Evolutionary conservation across 1,140 invertebrate species (phyloP), one percentile per base, ranked within the genome.

Genomic region (Ceratitis capitata): DNA sequence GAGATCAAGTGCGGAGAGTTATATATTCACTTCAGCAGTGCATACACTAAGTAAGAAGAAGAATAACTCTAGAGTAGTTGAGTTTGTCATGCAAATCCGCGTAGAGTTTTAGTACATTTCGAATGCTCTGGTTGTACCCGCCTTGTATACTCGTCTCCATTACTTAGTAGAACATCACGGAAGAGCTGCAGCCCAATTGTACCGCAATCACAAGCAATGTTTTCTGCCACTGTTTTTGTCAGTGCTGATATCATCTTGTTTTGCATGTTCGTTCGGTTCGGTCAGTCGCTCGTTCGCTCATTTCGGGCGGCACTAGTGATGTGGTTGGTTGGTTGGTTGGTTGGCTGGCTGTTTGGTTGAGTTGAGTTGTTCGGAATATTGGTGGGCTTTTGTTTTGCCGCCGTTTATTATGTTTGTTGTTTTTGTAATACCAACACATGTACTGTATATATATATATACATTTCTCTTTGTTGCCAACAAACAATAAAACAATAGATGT

Each of bases 161-260:
- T n/a, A n/a, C n/a, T n/a, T n/a, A n/a, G n/a, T n/a, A n/a, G n/a
- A n/a, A n/a, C n/a, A n/a, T n/a, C n/a, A n/a, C n/a, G n/a, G n/a
- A n/a, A n/a, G n/a, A n/a, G n/a, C n/a, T n/a, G n/a, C n/a, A n/a
- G n/a, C n/a, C n/a, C n/a, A n/a, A n/a, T n/a, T n/a, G n/a, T n/a
- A n/a, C n/a, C n/a, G n/a, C n/a, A n/a, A n/a, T n/a, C n/a, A n/a
- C n/a, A n/a, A n/a, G n/a, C n/a, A n/a, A n/a, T n/a, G n/a, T 56
- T 64, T 64, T 29, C 12, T 23, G 26, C 29, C 58, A 23, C 29
- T 78, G 35, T 42, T n/a, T n/a, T n/a, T 78, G 69, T n/a, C n/a
- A 42, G 12, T 10, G 35, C 39, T 78, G 69, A 78, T 78, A 78
- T 78, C 69, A 78, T 78, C 69, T 78, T 78, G 69, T 78, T 78